Percentiles rank a stretch among this genome's conserved stretches.
These are phyloP conservation scores for Chiridota heheva DNA, from an alignment of 35 echinoderm and acorn worm genomes.

Conservation along the genomic window DNA sequence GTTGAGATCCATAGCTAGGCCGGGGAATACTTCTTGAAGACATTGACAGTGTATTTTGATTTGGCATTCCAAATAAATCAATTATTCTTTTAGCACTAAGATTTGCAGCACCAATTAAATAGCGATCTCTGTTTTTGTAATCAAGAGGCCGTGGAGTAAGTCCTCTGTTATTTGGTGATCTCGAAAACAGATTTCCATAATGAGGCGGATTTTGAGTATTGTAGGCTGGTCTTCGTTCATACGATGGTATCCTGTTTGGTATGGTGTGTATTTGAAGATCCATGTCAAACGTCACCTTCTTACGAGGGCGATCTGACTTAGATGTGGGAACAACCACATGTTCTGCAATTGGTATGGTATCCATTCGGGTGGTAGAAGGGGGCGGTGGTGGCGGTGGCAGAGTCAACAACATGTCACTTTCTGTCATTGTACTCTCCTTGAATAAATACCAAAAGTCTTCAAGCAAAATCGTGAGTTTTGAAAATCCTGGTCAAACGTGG, in stretches of 20 bases:
- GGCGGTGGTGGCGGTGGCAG: neutral
- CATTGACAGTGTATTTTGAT: neutral
- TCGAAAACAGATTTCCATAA: neutral
- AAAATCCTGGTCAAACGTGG: too few species aligned
- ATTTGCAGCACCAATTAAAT: slow-evolving; percentile 60
- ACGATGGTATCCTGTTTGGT: slow-evolving; percentile 83
- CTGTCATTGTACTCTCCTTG: too few species aligned
- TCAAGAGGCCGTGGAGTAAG: slow-evolving; percentile 74
- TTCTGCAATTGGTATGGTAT: too few species aligned
- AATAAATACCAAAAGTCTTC: too few species aligned
- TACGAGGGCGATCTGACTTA: slow-evolving; percentile 16
- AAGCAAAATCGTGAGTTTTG: too few species aligned
- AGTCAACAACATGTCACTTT: too few species aligned
- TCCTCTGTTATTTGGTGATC: slow-evolving; percentile 24
- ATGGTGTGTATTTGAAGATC: slow-evolving; percentile 86
- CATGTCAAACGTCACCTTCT: slow-evolving; percentile 91
- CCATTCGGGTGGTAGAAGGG: neutral
- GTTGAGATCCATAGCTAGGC: neutral
- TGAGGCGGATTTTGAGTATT: neutral
- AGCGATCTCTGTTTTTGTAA: slow-evolving; percentile 47
- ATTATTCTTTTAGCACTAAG: slow-evolving; percentile 74
- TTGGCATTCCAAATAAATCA: slow-evolving; percentile 69
- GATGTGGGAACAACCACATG: too few species aligned
- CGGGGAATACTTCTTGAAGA: neutral
- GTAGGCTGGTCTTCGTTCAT: slow-evolving; percentile 79